Evolutionary conservation across 2,113 vertebrate genomes (phyloP).

Genomic region (Dolichotis patagonum): DNA sequence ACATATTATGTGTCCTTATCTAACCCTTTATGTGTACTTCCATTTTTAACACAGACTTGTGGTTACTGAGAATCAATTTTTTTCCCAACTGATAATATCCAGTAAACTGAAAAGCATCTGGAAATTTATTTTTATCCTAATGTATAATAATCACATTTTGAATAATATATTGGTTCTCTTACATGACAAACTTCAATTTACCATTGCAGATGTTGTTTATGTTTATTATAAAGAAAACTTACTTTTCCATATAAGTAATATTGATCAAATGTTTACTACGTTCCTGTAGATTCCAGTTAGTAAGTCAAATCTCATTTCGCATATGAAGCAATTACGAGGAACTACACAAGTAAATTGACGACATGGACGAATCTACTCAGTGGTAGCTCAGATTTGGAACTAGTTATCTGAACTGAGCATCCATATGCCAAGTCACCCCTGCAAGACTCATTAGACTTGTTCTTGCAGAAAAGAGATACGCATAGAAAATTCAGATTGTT

Average conservation of each 20-base stretch:
- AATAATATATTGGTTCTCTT: not conserved
- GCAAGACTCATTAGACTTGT: not conserved
- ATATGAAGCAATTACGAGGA: not conserved
- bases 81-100: not conserved
- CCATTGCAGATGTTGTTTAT: not conserved
- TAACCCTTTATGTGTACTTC: not conserved
- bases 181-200: not conserved
- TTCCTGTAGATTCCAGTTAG: not conserved
- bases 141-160: not conserved
- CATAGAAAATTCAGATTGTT: not conserved
- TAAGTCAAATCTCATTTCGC: not conserved
- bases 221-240: not conserved
- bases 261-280: not conserved
- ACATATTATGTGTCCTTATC: not conserved
- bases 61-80: not conserved
- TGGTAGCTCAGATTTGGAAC: fast-evolving
- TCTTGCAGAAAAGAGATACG: not conserved
- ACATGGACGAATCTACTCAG: not conserved
- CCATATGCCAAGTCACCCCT: not conserved
- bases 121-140: not conserved
- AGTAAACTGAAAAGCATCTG: not conserved
- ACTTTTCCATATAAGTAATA: not conserved
- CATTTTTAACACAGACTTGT: not conserved
- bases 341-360: not conserved
- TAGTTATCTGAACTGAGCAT: not conserved